Evolutionary conservation across 1,140 invertebrate species (phyloP).

Genomic region (Ectropis grisescens): DNA sequence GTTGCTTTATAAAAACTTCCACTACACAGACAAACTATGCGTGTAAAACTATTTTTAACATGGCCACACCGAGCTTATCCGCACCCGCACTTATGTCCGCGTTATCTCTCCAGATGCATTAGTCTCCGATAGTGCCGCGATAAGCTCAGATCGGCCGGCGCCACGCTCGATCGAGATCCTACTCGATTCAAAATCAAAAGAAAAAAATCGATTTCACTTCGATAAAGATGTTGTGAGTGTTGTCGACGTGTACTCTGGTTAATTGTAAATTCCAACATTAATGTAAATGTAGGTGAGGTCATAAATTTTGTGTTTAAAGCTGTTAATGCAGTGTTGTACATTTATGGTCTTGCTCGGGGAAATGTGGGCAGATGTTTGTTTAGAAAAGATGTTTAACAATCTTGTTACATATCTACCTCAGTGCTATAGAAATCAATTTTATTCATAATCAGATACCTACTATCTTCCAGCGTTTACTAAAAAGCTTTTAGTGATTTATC

Average conservation of each 20-base stretch:
- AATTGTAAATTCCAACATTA: conserved; percentile 58
- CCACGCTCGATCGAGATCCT: conserved; percentile 57
- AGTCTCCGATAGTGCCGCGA: conserved; percentile 62
- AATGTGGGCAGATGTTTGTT: too few species aligned
- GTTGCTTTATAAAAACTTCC: too few species aligned
- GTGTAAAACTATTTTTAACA: conserved; percentile 67
- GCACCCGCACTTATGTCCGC: conserved; percentile 58
- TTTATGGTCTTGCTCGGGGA: too few species aligned
- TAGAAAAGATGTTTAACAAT: too few species aligned
- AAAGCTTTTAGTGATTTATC: too few species aligned
- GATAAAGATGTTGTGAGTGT: conserved; percentile 63
- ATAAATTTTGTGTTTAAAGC: conserved; percentile 20
- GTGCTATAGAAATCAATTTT: too few species aligned
- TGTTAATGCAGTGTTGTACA: too few species aligned
- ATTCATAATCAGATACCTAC: too few species aligned
- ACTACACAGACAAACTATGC: conserved; percentile 46
- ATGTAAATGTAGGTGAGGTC: conserved; percentile 20
- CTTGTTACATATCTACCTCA: too few species aligned
- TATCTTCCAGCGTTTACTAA: too few species aligned
- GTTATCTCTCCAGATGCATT: conserved; percentile 62
- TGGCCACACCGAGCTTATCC: conserved; percentile 63
- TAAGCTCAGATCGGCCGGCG: conserved; percentile 60
- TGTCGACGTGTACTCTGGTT: conserved; percentile 51
- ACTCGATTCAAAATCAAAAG: conserved; percentile 47
- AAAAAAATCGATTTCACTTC: conserved; percentile 52